Evolutionary conservation across 2,797 vertebrate genomes (phyloP).

Genomic region (Setipinna tenuifilis): DNA sequence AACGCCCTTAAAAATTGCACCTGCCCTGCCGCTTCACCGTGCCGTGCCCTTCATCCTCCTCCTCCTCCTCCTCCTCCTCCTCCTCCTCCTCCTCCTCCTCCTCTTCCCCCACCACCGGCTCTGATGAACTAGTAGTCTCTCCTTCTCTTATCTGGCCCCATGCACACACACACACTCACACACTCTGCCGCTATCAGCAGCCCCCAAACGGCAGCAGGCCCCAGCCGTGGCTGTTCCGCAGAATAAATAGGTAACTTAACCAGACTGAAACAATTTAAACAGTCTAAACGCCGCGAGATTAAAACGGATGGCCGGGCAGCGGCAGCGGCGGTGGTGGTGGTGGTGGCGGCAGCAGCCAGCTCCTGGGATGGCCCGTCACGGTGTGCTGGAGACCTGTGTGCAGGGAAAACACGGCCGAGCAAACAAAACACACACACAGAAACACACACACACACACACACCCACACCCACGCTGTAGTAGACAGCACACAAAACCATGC

Average conservation of each 20-base stretch:
- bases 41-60: slow-evolving; percentile 21
- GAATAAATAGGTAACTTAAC: slow-evolving; percentile 74
- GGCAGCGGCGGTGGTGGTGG: neutral
- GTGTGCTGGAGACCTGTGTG: neutral
- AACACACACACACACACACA: neutral
- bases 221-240: slow-evolving; percentile 64
- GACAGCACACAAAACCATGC: neutral
- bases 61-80: slow-evolving; percentile 10
- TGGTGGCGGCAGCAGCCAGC: slow-evolving; percentile 33
- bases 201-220: slow-evolving; percentile 69
- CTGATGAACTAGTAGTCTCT: slow-evolving; percentile 63
- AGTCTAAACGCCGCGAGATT: slow-evolving; percentile 75
- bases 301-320: slow-evolving; percentile 67
- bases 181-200: slow-evolving; percentile 36
- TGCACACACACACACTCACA: slow-evolving; percentile 13
- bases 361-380: neutral
- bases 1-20: slow-evolving; percentile 49
- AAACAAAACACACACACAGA: slow-evolving; percentile 28
- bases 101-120: slow-evolving; percentile 37
- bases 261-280: slow-evolving; percentile 78
- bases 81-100: neutral
- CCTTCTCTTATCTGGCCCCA: slow-evolving; percentile 7
- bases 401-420: neutral
- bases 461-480: neutral
- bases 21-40: slow-evolving; percentile 42